Evolutionary conservation across 2,888 invertebrate species (phyloP).

Genomic region (Drosophila nigricruria): DNA sequence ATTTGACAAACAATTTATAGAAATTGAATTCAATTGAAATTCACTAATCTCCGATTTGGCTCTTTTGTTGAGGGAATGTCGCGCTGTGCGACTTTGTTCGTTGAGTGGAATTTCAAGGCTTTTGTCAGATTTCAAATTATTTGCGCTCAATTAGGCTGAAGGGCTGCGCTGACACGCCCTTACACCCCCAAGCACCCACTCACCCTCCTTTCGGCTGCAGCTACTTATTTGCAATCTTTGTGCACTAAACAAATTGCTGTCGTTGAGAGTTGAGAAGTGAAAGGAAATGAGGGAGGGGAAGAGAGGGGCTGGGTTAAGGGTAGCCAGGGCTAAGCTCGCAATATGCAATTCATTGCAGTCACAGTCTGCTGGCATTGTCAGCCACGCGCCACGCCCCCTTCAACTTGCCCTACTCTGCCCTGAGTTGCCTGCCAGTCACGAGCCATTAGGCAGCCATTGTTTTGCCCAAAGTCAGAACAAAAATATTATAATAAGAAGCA

Average conservation of each 20-base stretch:
- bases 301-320: too few relatives aligned
- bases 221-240: slow-evolving; percentile 41
- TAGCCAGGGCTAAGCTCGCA: not conserved
- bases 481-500: slow-evolving; percentile 23
- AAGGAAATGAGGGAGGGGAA: not conserved
- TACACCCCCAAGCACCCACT: not conserved
- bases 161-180: not conserved
- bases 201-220: not conserved
- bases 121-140: slow-evolving; percentile 41
- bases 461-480: slow-evolving; percentile 38
- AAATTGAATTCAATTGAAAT: too few relatives aligned
- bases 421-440: slow-evolving; percentile 49
- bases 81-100: not conserved
- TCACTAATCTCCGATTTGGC: not conserved
- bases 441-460: slow-evolving; percentile 74
- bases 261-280: not conserved
- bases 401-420: not conserved
- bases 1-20: not conserved
- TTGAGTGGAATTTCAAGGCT: not conserved
- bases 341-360: slow-evolving; percentile 59
- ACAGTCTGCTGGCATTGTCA: slow-evolving; percentile 28
- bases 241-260: slow-evolving; percentile 44
- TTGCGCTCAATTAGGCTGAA: slow-evolving; percentile 69
- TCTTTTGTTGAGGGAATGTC: not conserved
- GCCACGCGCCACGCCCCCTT: not conserved